Evolutionary conservation across 1,140 invertebrate genomes (phyloP), one percentile per base, ranked within the genome.

Genomic region (Notospermus geniculatus): DNA sequence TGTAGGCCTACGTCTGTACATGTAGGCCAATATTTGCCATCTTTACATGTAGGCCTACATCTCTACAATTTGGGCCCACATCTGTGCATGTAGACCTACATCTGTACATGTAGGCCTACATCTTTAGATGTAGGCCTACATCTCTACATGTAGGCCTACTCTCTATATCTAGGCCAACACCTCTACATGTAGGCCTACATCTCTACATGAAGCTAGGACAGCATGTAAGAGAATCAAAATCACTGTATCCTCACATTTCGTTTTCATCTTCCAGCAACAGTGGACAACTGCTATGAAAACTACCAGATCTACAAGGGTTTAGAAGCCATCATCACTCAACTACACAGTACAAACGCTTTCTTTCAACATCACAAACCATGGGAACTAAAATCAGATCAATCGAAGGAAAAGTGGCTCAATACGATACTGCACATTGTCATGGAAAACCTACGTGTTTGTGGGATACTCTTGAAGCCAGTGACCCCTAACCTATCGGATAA

Each of bases 331-430:
- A 90, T 97, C 78, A 77, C 81, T 27, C 83, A 86, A 2, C 79
- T 97, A 9, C 88, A 90, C 73, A 79, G 85, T 29, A 87, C 90
- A 0, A 98, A 99, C 84, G 81, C 86, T 62, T 92, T 97, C 84
- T 87, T 98, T 64, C 88, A 96, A 68, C 80, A 87, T 5, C 84
- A 89, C 59, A 88, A 90, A 77, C 95, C 95, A 0, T 98, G 96
- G 96, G 84, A 88, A 65, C 83, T 98, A 52, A 52, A 59, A 0
- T 28, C 63, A 17, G 46, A 71, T n/a, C 30, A 57, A 11, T 57
- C 67, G 11, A 63, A 72, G 71, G 80, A 54, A 77, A 64, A 74
- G 15, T 63, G 89, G 68, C 76, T 97, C 11, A 83, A 89, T 63
- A 86, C 86, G 22, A 84, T 95, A 19, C 83, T 97, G 58, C 88